A percentile compares a stretch with the other conserved stretches of the same genome.
phyloP scores from a whole-genome alignment of 2,113 vertebrate species.

The Brienomyrus longianalis region DNA sequence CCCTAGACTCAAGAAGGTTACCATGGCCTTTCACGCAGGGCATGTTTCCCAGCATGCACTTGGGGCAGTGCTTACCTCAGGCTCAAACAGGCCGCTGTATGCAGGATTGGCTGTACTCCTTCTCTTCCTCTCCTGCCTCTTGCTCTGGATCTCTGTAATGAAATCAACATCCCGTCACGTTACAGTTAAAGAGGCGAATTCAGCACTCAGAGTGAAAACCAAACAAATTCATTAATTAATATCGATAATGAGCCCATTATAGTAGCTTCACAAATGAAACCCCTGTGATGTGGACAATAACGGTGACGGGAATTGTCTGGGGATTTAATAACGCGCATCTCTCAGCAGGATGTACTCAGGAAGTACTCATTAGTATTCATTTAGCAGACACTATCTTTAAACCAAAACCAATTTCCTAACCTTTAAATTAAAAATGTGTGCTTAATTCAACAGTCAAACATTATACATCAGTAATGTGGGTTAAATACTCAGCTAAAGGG shows the following conservation, averaged over 20 bases:
- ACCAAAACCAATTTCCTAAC: background rate
- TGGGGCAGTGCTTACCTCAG: conserved; percentile 68
- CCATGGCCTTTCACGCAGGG: background rate
- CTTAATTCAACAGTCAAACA: background rate
- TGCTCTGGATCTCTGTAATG: conserved; percentile 83
- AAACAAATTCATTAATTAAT: conserved; percentile 1
- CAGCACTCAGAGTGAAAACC: background rate
- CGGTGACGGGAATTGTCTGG: background rate
- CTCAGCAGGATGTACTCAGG: background rate
- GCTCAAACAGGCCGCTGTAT: conserved; percentile 88
- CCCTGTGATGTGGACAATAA: background rate
- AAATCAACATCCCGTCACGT: background rate
- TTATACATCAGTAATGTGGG: background rate
- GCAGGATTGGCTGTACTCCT: conserved; percentile 92
- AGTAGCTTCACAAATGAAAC: background rate
- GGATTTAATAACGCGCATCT: background rate
- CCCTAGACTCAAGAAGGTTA: background rate
- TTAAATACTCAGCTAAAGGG: background rate
- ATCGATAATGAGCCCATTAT: background rate
- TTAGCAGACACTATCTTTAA: background rate
- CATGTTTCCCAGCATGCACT: background rate
- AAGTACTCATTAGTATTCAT: conserved; percentile 4
- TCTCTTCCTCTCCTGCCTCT: conserved; percentile 91
- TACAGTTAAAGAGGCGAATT: background rate
- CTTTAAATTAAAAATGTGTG: background rate